Conservation (phyloP, 2,888 invertebrate species). For the Agriopis leucophaearia region DNA sequence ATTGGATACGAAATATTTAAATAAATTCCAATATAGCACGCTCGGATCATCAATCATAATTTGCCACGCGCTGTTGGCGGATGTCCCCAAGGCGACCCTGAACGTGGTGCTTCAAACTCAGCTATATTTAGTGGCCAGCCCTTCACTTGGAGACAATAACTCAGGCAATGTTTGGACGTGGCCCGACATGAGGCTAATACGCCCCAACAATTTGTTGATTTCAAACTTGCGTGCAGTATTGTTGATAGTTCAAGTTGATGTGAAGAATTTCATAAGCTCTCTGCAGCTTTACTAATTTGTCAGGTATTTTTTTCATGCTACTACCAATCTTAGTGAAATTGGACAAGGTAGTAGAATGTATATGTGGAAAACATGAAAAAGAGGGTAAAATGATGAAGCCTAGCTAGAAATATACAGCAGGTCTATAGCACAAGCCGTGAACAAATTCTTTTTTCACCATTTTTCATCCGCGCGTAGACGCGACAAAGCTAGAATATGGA, state of each 20-base stretch:
- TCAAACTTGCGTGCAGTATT: not conserved
- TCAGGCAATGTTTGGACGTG: slow-evolving; percentile 68
- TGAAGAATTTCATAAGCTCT: slow-evolving; percentile 11
- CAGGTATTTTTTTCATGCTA: too few species aligned
- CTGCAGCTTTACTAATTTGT: not conserved
- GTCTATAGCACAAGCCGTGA: too few species aligned
- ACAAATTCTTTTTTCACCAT: too few species aligned
- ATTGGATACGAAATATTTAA: slow-evolving; percentile 44
- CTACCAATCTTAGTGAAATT: too few species aligned
- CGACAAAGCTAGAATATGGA: too few species aligned
- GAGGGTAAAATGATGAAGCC: too few species aligned
- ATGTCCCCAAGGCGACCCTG: slow-evolving; percentile 73
- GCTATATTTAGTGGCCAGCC: slow-evolving; percentile 75
- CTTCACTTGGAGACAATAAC: slow-evolving; percentile 69
- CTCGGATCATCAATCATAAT: slow-evolving; percentile 78
- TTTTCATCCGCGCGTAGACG: too few species aligned
- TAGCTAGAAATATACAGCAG: too few species aligned
- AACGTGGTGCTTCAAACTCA: slow-evolving; percentile 50
- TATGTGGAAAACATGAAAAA: too few species aligned
- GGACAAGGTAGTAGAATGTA: too few species aligned
- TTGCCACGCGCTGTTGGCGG: slow-evolving; percentile 77
- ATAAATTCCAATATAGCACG: slow-evolving; percentile 61
- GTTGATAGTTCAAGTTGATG: slow-evolving; percentile 12
- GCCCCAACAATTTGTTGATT: slow-evolving; percentile 42
- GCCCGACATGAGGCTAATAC: slow-evolving; percentile 25